Percentiles rank a stretch among this genome's conserved stretches.
Evolutionary conservation across 1,140 invertebrate species (phyloP).

Genomic region (Lordiphosa collinella): DNA sequence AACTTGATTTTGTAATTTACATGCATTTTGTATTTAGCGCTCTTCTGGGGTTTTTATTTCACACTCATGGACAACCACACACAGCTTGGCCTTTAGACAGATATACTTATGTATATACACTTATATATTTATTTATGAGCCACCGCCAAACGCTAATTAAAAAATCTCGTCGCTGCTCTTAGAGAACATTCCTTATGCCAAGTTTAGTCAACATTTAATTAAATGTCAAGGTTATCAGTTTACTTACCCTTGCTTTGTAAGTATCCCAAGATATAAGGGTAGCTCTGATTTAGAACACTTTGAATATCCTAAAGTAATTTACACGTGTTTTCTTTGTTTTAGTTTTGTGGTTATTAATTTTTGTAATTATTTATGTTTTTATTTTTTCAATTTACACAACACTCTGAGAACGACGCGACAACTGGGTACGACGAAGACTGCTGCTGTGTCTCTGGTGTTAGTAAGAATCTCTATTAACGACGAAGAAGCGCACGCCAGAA

Average conservation of each 20-base stretch:
- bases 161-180: slow-evolving; percentile 26
- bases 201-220: slow-evolving; percentile 10
- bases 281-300: too few relatives aligned
- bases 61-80: slow-evolving; percentile 63
- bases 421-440: slow-evolving; percentile 45
- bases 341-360: slow-evolving; percentile 15
- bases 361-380: slow-evolving; percentile 24
- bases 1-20: slow-evolving; percentile 76
- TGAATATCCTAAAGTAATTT: too few relatives aligned
- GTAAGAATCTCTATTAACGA: slow-evolving; percentile 33
- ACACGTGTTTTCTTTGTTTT: neutral
- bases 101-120: slow-evolving; percentile 33
- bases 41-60: slow-evolving; percentile 55
- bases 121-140: slow-evolving; percentile 42
- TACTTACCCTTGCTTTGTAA: slow-evolving; percentile 36
- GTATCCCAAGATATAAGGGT: too few relatives aligned
- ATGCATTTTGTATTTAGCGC: slow-evolving; percentile 31
- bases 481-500: slow-evolving; percentile 64
- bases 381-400: slow-evolving; percentile 51
- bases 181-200: slow-evolving; percentile 23
- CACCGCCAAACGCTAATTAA: slow-evolving; percentile 55
- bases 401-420: slow-evolving; percentile 57
- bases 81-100: slow-evolving; percentile 61
- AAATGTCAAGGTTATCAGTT: slow-evolving; percentile 61
- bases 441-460: slow-evolving; percentile 61